These are phyloP conservation scores for Tympanuchus pallidicinctus DNA, from an alignment of 2,113 vertebrate genomes.

Conservation along the genomic window DNA sequence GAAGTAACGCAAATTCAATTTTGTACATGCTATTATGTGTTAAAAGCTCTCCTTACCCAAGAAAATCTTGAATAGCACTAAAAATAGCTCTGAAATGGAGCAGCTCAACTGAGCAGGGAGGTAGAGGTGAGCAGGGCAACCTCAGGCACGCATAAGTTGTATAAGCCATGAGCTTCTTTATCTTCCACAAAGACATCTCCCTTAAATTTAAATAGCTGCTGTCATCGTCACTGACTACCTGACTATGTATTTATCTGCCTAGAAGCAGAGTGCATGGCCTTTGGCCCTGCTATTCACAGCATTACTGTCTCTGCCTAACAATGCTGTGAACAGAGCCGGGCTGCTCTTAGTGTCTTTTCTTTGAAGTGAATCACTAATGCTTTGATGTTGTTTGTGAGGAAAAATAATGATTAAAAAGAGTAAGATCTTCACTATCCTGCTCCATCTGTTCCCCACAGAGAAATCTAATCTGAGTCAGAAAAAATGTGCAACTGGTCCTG, in stretches of 20 bases:
- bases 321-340: slow-evolving; percentile 44
- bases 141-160: slow-evolving; percentile 46
- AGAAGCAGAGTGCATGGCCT: slow-evolving; percentile 68
- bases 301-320: slow-evolving; percentile 57
- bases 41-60: slow-evolving; percentile 24
- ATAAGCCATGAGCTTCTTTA: slow-evolving; percentile 52
- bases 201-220: slow-evolving; percentile 73
- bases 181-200: slow-evolving; percentile 56
- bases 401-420: slow-evolving; percentile 54
- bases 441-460: slow-evolving; percentile 6
- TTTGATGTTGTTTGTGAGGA: slow-evolving; percentile 64
- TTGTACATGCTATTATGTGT: not conserved
- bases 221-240: slow-evolving; percentile 64
- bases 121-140: slow-evolving; percentile 65
- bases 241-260: slow-evolving; percentile 68
- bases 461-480: slow-evolving; percentile 1
- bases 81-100: slow-evolving; percentile 54
- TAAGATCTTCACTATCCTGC: slow-evolving; percentile 17
- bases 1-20: slow-evolving; percentile 18
- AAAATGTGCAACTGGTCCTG: not conserved
- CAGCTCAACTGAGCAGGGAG: slow-evolving; percentile 51
- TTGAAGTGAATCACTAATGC: slow-evolving; percentile 6
- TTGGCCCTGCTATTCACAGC: slow-evolving; percentile 61
- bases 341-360: slow-evolving; percentile 62
- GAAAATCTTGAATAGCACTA: slow-evolving; percentile 46